Percentiles rank a stretch among this genome's conserved stretches.
These are phyloP conservation scores for Ganaspis sp. DNA, from an alignment of 1,140 invertebrate genomes.

Conservation along the genomic window DNA sequence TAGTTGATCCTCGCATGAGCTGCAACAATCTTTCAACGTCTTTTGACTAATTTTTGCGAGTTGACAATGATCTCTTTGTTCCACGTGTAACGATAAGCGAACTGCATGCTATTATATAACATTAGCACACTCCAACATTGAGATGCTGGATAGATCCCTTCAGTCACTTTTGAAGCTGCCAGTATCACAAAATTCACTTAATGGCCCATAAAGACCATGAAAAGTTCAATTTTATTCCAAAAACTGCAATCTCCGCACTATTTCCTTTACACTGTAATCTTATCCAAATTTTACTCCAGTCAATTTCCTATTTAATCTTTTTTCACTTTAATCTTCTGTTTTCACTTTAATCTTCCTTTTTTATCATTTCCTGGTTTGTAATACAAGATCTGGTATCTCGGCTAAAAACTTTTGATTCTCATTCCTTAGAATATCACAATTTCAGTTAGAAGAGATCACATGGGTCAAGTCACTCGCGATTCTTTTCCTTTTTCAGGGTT, in stretches of 20 bases:
- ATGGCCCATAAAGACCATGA: slow-evolving; percentile 23
- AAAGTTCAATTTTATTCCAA: background rate
- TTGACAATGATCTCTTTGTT: slow-evolving; percentile 92
- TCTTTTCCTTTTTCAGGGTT: background rate
- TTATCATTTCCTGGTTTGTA: too few species aligned
- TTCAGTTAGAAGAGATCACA: too few species aligned
- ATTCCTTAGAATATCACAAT: too few species aligned
- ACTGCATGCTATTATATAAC: slow-evolving; percentile 79
- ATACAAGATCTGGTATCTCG: too few species aligned
- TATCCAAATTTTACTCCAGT: background rate
- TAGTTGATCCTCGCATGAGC: slow-evolving; percentile 41
- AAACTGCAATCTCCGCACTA: background rate
- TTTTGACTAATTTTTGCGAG: slow-evolving; percentile 92
- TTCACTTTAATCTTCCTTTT: too few species aligned
- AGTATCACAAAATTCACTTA: slow-evolving; percentile 58
- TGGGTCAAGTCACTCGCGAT: background rate
- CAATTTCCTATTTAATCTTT: too few species aligned
- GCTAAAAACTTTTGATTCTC: too few species aligned
- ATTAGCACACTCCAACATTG: slow-evolving; percentile 76
- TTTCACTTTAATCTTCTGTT: too few species aligned
- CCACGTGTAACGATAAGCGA: slow-evolving; percentile 91
- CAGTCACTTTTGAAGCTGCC: slow-evolving; percentile 64
- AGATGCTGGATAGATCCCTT: slow-evolving; percentile 63
- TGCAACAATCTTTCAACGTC: slow-evolving; percentile 79
- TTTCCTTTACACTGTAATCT: background rate